A percentile compares a stretch with the other conserved stretches of the same genome.
Conservation (phyloP, 2,888 invertebrate genomes). For the Hypomecis punctinalis region DNA sequence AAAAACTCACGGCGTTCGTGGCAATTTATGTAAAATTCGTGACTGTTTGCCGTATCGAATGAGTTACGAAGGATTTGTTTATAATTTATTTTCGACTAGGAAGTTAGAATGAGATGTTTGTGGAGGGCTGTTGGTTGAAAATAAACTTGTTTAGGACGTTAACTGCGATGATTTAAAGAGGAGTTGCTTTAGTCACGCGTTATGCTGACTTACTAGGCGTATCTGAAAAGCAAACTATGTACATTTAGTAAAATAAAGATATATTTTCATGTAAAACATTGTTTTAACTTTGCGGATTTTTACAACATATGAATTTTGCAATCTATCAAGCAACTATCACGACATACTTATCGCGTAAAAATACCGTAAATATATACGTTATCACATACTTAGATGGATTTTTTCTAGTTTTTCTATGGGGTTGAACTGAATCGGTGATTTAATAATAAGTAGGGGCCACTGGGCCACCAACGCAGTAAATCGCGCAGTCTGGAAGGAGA, state of each 20-base stretch:
- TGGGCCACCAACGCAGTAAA: too few species aligned
- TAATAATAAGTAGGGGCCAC: too few species aligned
- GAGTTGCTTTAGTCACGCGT: conserved; percentile 62
- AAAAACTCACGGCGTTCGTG: conserved; percentile 77
- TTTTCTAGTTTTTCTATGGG: too few species aligned
- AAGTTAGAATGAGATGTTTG: conserved; percentile 66
- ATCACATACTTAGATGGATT: too few species aligned
- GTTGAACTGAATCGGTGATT: too few species aligned
- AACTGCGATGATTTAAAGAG: conserved; percentile 63
- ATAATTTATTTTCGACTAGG: conserved; percentile 62
- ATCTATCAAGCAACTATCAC: too few species aligned
- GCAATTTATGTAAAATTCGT: conserved; percentile 85
- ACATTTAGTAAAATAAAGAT: neutral
- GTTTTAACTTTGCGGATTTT: too few species aligned
- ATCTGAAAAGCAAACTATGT: conserved; percentile 19
- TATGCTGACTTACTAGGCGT: conserved; percentile 39
- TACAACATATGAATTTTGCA: too few species aligned
- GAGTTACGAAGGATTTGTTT: conserved; percentile 83
- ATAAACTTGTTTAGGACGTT: conserved; percentile 60
- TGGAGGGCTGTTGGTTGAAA: conserved; percentile 59
- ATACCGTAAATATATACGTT: too few species aligned
- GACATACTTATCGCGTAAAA: too few species aligned
- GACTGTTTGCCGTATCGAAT: conserved; percentile 82
- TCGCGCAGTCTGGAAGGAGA: too few species aligned
- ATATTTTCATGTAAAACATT: neutral